Conservation (phyloP, 1,140 invertebrate genomes). For the Trichogramma pretiosum region DNA sequence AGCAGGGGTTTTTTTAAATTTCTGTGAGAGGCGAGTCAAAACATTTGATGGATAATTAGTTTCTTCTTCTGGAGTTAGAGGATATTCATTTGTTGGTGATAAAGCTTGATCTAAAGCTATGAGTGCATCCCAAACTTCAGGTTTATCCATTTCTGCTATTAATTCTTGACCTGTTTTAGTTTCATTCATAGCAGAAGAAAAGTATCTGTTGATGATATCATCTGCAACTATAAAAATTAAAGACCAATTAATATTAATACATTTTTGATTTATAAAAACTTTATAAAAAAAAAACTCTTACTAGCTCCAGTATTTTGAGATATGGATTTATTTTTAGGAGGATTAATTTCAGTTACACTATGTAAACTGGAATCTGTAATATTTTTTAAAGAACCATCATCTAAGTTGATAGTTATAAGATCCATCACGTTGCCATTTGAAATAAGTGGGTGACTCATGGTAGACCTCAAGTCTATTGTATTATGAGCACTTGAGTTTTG, state of each 20-base stretch:
- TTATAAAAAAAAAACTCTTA: too few species aligned
- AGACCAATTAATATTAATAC: background rate
- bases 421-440: background rate
- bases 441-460: too few species aligned
- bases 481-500: background rate
- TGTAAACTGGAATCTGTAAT: background rate
- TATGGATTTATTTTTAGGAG: background rate
- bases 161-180: background rate
- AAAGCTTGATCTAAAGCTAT: constrained; percentile 8
- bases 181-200: constrained; percentile 3
- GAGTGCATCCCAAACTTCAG: constrained; percentile 16
- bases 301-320: too few species aligned
- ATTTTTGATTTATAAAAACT: background rate
- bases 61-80: background rate
- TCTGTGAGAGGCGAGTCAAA: constrained; percentile 27
- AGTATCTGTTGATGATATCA: background rate
- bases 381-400: background rate
- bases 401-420: background rate
- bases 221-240: background rate
- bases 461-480: too few species aligned
- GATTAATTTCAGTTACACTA: background rate
- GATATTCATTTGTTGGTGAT: constrained; percentile 4
- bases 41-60: constrained; percentile 8
- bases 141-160: constrained; percentile 6
- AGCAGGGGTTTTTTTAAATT: constrained; percentile 27